phyloP scores from a whole-genome alignment of 2,888 invertebrate genomes.

The Amorpha juglandis region DNA sequence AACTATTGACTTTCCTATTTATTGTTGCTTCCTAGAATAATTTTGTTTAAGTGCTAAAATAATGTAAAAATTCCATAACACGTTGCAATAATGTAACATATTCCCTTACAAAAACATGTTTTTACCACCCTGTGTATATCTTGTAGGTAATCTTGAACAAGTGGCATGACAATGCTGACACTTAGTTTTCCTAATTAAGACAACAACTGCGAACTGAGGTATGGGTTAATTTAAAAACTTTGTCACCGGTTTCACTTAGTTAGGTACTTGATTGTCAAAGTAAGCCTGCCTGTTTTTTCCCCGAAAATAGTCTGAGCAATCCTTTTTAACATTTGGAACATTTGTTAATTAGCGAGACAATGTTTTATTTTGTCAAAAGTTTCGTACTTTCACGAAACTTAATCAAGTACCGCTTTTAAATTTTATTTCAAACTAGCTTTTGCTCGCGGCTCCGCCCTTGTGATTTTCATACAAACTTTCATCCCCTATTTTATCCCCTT shows the following conservation, averaged over 20 bases:
- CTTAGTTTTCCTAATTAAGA: slow-evolving; percentile 2
- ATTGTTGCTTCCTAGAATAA: too few species aligned
- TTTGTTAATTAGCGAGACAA: not conserved
- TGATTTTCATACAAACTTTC: too few species aligned
- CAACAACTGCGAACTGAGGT: slow-evolving; percentile 14
- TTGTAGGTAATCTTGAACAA: not conserved
- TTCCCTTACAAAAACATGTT: too few species aligned
- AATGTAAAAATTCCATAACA: too few species aligned
- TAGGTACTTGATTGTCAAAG: not conserved
- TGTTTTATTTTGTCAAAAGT: not conserved
- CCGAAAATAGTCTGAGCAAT: not conserved
- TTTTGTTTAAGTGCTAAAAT: too few species aligned
- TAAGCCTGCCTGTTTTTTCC: not conserved
- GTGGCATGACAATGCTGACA: not conserved
- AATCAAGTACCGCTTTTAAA: too few species aligned
- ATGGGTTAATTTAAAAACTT: slow-evolving; percentile 9
- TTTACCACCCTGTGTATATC: not conserved
- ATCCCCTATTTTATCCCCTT: too few species aligned
- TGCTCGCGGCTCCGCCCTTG: too few species aligned
- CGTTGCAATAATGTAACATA: too few species aligned
- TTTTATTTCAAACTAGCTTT: too few species aligned
- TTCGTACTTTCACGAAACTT: too few species aligned
- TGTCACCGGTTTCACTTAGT: not conserved
- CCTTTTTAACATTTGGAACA: not conserved
- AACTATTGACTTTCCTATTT: too few species aligned